phyloP scores from a whole-genome alignment of 2,797 vertebrate species.

The Todus mexicanus region DNA sequence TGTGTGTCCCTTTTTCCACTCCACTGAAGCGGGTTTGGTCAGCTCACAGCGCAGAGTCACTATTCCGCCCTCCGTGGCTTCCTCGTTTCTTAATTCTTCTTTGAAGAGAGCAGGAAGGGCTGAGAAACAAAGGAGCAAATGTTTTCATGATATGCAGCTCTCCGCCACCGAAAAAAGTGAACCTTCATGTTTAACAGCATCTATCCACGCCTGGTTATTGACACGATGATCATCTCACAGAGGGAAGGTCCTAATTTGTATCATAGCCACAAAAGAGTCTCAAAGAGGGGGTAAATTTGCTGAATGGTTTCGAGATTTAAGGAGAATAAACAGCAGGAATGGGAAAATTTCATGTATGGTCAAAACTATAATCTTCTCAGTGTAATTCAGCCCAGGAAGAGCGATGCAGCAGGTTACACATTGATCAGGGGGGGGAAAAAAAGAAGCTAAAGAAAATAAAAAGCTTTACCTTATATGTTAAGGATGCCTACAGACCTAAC shows the following conservation, averaged over 20 bases:
- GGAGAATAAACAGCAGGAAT: background rate
- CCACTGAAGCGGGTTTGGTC: slow-evolving; percentile 52
- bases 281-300: background rate
- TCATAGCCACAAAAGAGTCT: background rate
- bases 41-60: slow-evolving; percentile 62
- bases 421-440: background rate
- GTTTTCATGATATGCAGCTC: background rate
- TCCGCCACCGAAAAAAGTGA: background rate
- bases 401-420: background rate
- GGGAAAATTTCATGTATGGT: background rate
- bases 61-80: slow-evolving; percentile 40
- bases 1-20: slow-evolving; percentile 55
- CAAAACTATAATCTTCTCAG: background rate
- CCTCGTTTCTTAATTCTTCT: slow-evolving; percentile 54
- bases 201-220: background rate
- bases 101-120: slow-evolving; percentile 65
- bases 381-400: background rate
- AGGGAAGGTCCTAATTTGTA: background rate
- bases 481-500: background rate
- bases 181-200: background rate
- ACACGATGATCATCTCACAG: background rate
- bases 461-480: rapidly evolving
- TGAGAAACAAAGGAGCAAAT: slow-evolving; percentile 46
- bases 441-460: background rate
- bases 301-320: background rate